Evolutionary conservation across 2,888 invertebrate genomes (phyloP).

Genomic region (Actias luna): DNA sequence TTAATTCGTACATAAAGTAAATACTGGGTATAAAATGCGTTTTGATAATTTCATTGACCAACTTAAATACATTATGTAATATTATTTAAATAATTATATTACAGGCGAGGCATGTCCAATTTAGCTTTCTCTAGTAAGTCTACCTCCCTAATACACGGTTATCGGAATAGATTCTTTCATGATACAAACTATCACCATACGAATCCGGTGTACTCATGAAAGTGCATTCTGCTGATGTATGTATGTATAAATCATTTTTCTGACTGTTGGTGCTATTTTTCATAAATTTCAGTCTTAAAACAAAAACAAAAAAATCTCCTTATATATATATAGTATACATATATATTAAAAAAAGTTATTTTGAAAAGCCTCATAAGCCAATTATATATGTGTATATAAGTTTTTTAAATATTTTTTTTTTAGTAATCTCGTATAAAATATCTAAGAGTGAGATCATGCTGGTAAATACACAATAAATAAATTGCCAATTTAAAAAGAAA

Average conservation of each 20-base stretch:
- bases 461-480: constrained; percentile 78
- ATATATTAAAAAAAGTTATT: constrained; percentile 21
- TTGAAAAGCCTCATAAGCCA: constrained; percentile 79
- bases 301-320: constrained; percentile 56
- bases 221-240: constrained; percentile 66
- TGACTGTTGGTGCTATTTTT: constrained; percentile 70
- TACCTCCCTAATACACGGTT: no score
- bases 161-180: background rate
- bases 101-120: no score
- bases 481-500: constrained; percentile 59
- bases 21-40: no score
- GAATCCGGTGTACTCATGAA: constrained; percentile 41
- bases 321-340: constrained; percentile 34
- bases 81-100: no score
- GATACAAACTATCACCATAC: background rate
- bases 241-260: constrained; percentile 43
- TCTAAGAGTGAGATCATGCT: constrained; percentile 80
- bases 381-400: constrained; percentile 74
- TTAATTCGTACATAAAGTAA: no score
- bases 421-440: constrained; percentile 81
- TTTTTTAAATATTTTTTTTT: constrained; percentile 67
- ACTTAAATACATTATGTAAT: no score
- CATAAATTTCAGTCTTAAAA: constrained; percentile 73
- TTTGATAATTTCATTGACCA: no score
- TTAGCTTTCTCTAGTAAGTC: no score